A percentile compares a stretch with the other conserved stretches of the same genome.
phyloP scores from a whole-genome alignment of 1,140 invertebrate genomes.

The Orchestia grillus region DNA sequence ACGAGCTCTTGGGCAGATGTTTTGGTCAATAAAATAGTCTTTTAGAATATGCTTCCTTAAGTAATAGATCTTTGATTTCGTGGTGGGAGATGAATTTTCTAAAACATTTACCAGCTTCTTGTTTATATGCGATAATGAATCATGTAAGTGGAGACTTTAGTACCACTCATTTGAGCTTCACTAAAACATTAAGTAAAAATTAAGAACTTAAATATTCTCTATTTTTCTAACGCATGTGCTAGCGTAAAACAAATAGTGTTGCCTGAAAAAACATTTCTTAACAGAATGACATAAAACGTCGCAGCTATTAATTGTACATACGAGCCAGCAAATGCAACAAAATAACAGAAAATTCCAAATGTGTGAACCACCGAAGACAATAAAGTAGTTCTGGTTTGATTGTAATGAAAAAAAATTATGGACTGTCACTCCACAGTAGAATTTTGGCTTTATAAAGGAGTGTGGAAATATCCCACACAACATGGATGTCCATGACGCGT shows the following conservation, averaged over 20 bases:
- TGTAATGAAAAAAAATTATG: neutral
- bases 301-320: neutral
- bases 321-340: neutral
- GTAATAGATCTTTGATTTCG: no score
- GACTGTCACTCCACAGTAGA: neutral
- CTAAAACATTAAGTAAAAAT: neutral
- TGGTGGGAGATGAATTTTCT: no score
- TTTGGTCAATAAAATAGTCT: no score
- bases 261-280: no score
- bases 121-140: no score
- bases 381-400: neutral
- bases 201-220: neutral
- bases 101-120: no score
- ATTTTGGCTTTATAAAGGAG: neutral
- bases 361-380: neutral
- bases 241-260: neutral
- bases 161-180: neutral
- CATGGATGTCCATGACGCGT: neutral
- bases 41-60: no score
- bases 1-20: no score
- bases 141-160: neutral
- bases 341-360: neutral
- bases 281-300: neutral
- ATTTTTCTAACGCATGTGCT: neutral
- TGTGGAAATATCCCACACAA: neutral